phyloP scores from a whole-genome alignment of 2,888 invertebrate genomes.

The Drymonia ruficornis region DNA sequence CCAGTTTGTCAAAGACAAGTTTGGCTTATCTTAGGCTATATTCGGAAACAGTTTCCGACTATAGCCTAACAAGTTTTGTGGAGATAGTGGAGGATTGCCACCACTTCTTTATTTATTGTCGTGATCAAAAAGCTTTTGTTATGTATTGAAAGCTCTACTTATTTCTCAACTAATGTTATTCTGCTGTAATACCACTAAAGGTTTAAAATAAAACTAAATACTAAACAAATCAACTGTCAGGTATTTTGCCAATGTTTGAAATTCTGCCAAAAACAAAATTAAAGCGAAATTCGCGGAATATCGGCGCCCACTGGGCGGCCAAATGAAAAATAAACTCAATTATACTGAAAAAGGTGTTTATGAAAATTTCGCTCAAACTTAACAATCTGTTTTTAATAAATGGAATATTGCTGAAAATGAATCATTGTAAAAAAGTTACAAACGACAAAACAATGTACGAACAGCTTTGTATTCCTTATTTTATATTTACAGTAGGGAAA shows the following conservation, averaged over 20 bases:
- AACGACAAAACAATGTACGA: slow-evolving; percentile 8
- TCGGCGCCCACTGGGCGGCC: slow-evolving; percentile 24
- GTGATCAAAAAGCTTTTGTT: too few species aligned
- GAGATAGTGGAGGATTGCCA: slow-evolving; percentile 2
- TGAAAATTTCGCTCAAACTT: slow-evolving; percentile 25
- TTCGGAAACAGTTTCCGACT: slow-evolving; percentile 13
- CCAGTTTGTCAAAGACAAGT: slow-evolving; percentile 30
- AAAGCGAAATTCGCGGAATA: slow-evolving; percentile 44
- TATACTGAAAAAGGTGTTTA: slow-evolving; percentile 40
- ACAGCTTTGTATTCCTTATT: not conserved
- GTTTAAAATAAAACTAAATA: slow-evolving; percentile 10
- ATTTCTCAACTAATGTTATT: too few species aligned
- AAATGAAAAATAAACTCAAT: slow-evolving; percentile 57
- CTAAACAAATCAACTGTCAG: slow-evolving; percentile 19
- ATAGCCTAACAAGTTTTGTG: slow-evolving; percentile 16
- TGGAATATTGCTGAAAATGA: slow-evolving; percentile 18
- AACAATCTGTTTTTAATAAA: slow-evolving; percentile 25
- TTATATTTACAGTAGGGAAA: too few species aligned
- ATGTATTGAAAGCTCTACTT: too few species aligned
- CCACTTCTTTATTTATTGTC: too few species aligned
- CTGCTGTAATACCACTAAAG: too few species aligned
- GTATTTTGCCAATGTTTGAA: slow-evolving; percentile 41
- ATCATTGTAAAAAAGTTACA: slow-evolving; percentile 14
- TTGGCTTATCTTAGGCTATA: slow-evolving; percentile 16
- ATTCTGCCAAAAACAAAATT: slow-evolving; percentile 44